Percentiles rank a stretch among this genome's conserved stretches.
phyloP scores from a whole-genome alignment of 1,140 invertebrate genomes.

The Sarcophaga bullata region DNA sequence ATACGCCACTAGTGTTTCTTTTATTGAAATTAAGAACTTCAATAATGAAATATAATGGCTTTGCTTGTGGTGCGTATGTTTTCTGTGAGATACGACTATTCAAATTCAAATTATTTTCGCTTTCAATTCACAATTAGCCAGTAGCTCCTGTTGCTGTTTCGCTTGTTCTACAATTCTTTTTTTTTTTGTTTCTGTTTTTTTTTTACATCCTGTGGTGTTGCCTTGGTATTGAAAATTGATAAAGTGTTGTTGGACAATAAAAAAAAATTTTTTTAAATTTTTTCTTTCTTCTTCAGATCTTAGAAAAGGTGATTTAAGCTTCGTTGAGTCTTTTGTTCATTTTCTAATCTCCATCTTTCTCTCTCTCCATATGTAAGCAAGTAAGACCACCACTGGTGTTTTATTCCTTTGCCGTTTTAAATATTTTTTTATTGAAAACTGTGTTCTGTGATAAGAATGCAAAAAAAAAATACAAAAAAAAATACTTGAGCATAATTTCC shows the following conservation, averaged over 20 bases:
- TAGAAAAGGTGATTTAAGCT: conserved; percentile 36
- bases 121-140: conserved; percentile 11
- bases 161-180: background rate
- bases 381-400: conserved; percentile 28
- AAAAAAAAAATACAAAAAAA: too few relatives aligned
- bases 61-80: background rate
- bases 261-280: background rate
- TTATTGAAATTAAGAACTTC: too few relatives aligned
- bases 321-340: conserved; percentile 25
- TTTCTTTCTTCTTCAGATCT: background rate
- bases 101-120: background rate
- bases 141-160: background rate
- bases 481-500: background rate
- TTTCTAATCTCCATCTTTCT: conserved; percentile 21
- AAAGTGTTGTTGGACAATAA: conserved; percentile 34
- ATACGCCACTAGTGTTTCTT: too few relatives aligned
- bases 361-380: background rate
- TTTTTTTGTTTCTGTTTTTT: background rate
- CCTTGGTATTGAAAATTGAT: conserved; percentile 38
- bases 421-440: background rate
- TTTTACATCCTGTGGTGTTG: conserved; percentile 32
- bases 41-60: too few relatives aligned
- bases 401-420: background rate
- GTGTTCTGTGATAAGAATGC: background rate
- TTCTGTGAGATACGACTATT: background rate